These are phyloP conservation scores for Chirona hameri DNA, from an alignment of 2,888 invertebrate species.

Conservation along the genomic window DNA sequence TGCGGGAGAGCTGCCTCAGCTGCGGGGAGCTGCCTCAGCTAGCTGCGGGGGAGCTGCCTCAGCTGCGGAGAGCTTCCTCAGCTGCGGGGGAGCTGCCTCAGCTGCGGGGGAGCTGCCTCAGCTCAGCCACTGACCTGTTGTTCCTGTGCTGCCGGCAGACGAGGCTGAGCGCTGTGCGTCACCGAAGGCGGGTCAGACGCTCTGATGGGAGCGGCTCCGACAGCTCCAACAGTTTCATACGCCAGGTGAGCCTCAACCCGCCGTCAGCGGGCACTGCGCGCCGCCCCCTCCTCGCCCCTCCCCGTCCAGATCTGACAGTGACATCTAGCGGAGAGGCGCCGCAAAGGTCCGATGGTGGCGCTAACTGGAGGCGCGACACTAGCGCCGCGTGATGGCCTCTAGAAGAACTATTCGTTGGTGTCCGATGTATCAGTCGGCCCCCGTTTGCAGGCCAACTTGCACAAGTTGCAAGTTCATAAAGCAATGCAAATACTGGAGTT, in stretches of 20 bases:
- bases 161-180: not conserved
- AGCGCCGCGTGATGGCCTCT: not conserved
- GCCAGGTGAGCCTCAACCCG: constrained; percentile 41
- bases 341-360: too few species aligned
- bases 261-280: not conserved
- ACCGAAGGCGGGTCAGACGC: constrained; percentile 38
- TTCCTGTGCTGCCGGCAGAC: not conserved
- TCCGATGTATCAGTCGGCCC: too few species aligned
- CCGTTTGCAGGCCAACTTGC: too few species aligned
- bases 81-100: too few species aligned
- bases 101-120: too few species aligned
- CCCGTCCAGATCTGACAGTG: not conserved
- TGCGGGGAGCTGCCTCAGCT: too few species aligned
- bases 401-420: too few species aligned
- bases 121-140: not conserved
- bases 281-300: not conserved
- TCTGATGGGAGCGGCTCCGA: constrained; percentile 43
- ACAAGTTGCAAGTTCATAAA: too few species aligned
- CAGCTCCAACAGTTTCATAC: constrained; percentile 43
- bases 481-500: too few species aligned
- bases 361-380: not conserved
- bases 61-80: too few species aligned
- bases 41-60: too few species aligned
- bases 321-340: not conserved
- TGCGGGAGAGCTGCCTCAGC: too few species aligned